Evolutionary conservation across 2,888 invertebrate genomes (phyloP), one percentile per base, ranked within the genome.

Genomic region (Dexiosoma caninum): DNA sequence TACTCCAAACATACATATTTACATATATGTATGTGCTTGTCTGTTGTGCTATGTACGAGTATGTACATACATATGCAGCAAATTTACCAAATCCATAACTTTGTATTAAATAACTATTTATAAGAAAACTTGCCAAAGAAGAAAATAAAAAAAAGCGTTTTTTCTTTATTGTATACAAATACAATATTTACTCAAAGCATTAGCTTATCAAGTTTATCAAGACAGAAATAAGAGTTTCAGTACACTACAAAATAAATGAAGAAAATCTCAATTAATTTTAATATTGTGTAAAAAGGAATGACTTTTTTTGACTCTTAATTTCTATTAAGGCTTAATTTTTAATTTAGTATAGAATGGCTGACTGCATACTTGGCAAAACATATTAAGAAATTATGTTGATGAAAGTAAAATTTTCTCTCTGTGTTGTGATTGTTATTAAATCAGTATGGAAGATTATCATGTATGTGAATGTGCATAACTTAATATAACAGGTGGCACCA

Each of bases 161-260:
- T 40, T 5, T 60, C n/a, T 42, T 51, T 71, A 60, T 60, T 51
- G 27, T 51, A 55, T 55, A 37, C 51, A 46, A 64, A 72, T 37
- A 55, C 9, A 74, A 74, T 74, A 64, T 79, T 74, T 69, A 55
- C 67, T 49, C 69, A 51, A 19, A 44, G 67, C 19, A 79, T 79
- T 74, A 74, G 55, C 57, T 74, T 74, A 79, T 74, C 67, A 51
- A 74, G 49, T 57, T 55, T 42, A 74, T 64, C 49, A 46, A 10
- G 37, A 57, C 5, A 19, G 42, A 21, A 35, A 3, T 9, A 16
- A 70, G 14, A 30, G 42, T 40, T 6, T 23, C 16, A 16, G n/a
- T 66, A 75, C 57, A 75, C 66, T 44, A 51, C 7, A 14, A 77
- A 78, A 14, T 49, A 27, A 27, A 5, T n/a, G n/a, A n/a, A 64